Base-by-base conservation (phyloP, 2,888 invertebrate species). In the Acanthoscelides obtectus region DNA sequence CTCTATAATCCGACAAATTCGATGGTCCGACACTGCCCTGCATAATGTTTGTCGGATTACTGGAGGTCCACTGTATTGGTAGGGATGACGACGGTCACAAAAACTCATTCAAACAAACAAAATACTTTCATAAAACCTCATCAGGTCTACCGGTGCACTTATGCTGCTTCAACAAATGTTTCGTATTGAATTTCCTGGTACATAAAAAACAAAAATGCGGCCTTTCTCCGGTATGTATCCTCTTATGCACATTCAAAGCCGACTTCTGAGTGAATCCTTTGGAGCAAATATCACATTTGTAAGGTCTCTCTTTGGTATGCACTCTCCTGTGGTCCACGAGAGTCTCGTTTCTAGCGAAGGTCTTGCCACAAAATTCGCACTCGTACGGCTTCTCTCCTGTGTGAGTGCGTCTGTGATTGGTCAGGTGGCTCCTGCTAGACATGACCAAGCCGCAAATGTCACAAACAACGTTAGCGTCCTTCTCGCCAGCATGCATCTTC, bases 191-290 rank as follows among this genome's bases (percentile, higher is more conserved):
- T n/a, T 76, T 78, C 63, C 79, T 82, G 4, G 70, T 70, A 73
- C 83, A 83, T 2, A 81, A 71, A 22, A 75, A 72, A 75, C 90
- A 90, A 70, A 87, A 87, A 76, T 86, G 88, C 27, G 87, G 88
- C 74, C 87, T 88, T 45, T 88, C 87, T n/a, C 87, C 82, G 2
- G 82, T 81, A 71, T 83, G 83, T 65, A 78, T 78, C 12, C 81
- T 67, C 77, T 79, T 76, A 75, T 89, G 89, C 70, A 88, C 87
- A 2, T 86, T 88, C 8, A 88, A 81, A 0, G 87, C 86, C 2
- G 87, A 86, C 22, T 86, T 84, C 77, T 89, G 88, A 0, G 88
- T 86, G 77, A 88, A 89, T 0, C 86, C 83, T 76, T 87, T 88
- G 1, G 83, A 84, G 72, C 88, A 88, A 70, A 86, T 82, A 66